These are phyloP conservation scores for Clarias macrocephalus DNA, from an alignment of 2,113 vertebrate genomes.

Conservation along the genomic window DNA sequence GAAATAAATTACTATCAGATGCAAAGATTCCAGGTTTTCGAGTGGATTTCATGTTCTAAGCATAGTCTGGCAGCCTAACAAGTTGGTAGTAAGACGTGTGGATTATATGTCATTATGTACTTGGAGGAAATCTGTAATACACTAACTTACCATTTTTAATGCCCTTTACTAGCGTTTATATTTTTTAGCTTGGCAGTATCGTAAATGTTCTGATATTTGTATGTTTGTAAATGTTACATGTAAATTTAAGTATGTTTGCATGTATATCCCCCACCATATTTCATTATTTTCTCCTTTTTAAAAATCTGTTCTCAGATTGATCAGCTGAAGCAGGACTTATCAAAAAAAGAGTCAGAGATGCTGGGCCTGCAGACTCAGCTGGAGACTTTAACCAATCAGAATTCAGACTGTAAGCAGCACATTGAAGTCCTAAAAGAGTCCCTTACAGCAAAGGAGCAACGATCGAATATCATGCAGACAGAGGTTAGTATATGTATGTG, in stretches of 20 bases:
- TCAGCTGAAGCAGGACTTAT: slow-evolving; percentile 93
- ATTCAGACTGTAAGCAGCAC: slow-evolving; percentile 98
- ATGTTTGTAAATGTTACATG: not conserved
- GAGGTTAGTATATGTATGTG: slow-evolving; percentile 76
- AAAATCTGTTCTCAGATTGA: slow-evolving; percentile 80
- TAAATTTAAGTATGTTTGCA: not conserved
- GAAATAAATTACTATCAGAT: no score
- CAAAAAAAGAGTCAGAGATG: slow-evolving; percentile 96
- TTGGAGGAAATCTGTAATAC: not conserved
- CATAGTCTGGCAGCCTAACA: no score
- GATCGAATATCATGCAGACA: slow-evolving; percentile 92
- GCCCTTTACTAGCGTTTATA: not conserved
- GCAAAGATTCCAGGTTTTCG: no score
- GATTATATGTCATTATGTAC: not conserved
- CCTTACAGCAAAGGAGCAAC: slow-evolving; percentile 95
- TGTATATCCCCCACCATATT: not conserved
- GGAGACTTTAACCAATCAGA: slow-evolving; percentile 97
- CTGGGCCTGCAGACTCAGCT: slow-evolving; percentile 98
- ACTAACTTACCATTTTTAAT: not conserved
- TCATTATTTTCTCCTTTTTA: not conserved
- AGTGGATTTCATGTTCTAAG: no score
- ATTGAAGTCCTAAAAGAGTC: slow-evolving; percentile 99
- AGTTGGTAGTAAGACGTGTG: not conserved
- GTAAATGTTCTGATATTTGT: not conserved
- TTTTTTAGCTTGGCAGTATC: not conserved